A percentile compares a stretch with the other conserved stretches of the same genome.
phyloP scores from a whole-genome alignment of 2,888 invertebrate genomes.

The Orchesella flavescens region DNA sequence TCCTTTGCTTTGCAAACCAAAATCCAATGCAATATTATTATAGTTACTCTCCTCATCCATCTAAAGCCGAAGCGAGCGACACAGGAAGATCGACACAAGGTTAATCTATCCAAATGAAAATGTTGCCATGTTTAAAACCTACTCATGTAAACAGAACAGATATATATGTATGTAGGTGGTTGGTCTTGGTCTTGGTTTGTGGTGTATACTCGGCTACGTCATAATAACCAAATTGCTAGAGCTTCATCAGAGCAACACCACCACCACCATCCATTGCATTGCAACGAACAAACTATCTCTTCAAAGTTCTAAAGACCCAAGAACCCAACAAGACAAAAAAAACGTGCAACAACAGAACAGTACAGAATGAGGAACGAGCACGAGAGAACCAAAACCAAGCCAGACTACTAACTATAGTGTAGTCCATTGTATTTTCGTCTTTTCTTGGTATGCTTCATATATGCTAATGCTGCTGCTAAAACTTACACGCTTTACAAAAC shows the following conservation, averaged over 20 bases:
- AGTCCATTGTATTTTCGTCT: neutral
- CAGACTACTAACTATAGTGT: no score
- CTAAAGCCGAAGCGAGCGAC: slow-evolving; percentile 45
- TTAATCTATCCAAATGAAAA: slow-evolving; percentile 67
- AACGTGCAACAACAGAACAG: neutral
- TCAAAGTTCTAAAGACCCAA: slow-evolving; percentile 11
- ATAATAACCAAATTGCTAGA: slow-evolving; percentile 25
- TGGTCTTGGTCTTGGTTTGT: slow-evolving; percentile 6
- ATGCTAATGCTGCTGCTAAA: no score
- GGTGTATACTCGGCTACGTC: slow-evolving; percentile 31
- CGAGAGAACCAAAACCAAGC: no score
- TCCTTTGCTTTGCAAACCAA: neutral
- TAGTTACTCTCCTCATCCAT: slow-evolving; percentile 5
- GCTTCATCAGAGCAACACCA: slow-evolving; percentile 10
- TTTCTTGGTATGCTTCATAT: no score
- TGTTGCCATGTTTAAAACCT: slow-evolving; percentile 66
- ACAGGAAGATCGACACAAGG: slow-evolving; percentile 71
- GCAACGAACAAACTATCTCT: slow-evolving; percentile 17
- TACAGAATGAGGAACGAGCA: no score
- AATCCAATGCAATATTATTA: neutral
- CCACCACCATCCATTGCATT: slow-evolving; percentile 20
- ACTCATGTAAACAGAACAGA: slow-evolving; percentile 39
- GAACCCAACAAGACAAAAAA: neutral
- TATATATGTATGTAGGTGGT: slow-evolving; percentile 51
- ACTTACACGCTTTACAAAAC: no score